Evolutionary conservation across 2,888 invertebrate species (phyloP).

Genomic region (Drosophila kambysellisi): DNA sequence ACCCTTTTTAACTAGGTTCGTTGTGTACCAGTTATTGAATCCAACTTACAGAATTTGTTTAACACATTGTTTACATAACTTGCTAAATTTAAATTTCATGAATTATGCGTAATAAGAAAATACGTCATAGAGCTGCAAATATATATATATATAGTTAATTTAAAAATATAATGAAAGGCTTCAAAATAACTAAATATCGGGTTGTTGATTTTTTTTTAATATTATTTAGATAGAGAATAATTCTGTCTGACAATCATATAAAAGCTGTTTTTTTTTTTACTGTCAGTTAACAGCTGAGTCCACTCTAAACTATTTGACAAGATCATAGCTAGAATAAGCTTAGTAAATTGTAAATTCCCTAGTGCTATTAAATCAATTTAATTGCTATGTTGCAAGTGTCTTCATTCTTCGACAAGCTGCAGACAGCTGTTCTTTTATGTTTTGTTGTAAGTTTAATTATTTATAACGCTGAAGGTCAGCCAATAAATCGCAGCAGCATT

Average conservation of each 20-base stretch:
- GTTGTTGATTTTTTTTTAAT: background rate
- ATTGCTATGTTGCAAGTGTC: slow-evolving; percentile 8
- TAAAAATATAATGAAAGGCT: background rate
- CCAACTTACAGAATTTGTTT: too few species aligned
- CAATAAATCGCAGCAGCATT: slow-evolving; percentile 62
- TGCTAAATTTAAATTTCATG: too few species aligned
- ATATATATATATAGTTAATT: too few species aligned
- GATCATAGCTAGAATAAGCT: background rate
- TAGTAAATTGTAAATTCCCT: background rate
- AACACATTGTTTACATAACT: too few species aligned
- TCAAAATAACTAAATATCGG: too few species aligned
- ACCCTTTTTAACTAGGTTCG: background rate
- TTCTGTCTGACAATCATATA: background rate
- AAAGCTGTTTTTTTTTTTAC: background rate
- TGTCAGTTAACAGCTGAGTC: background rate
- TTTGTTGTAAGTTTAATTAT: slow-evolving; percentile 58
- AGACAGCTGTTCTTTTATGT: slow-evolving; percentile 5
- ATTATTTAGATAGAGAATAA: background rate
- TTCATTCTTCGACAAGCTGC: background rate
- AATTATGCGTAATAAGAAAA: too few species aligned
- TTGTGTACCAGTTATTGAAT: too few species aligned
- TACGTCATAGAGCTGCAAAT: background rate
- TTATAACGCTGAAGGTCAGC: slow-evolving; percentile 70
- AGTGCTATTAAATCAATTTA: background rate
- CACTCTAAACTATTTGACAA: background rate